These are phyloP conservation scores for Trichacis sp. DNA, from an alignment of 2,888 invertebrate genomes.

Conservation along the genomic window DNA sequence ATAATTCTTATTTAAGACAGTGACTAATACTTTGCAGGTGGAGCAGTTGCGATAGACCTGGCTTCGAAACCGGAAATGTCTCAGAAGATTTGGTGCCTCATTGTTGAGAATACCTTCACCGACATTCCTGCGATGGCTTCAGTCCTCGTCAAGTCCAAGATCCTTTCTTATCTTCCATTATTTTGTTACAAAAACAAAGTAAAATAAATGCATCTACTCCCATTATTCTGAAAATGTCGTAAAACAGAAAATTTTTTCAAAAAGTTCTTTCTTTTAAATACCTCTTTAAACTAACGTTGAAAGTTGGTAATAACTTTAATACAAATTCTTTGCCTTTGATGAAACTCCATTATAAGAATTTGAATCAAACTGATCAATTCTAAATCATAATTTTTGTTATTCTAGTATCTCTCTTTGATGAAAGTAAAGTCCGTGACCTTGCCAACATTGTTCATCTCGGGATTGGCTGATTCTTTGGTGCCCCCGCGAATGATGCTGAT, in stretches of 20 bases:
- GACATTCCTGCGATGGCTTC: conserved; percentile 94
- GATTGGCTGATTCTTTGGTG: conserved; percentile 86
- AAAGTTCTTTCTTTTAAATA: too few species aligned
- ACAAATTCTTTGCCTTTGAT: too few species aligned
- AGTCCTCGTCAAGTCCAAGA: conserved; percentile 81
- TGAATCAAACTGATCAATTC: too few species aligned
- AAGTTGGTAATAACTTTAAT: too few species aligned
- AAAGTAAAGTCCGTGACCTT: conserved; percentile 81
- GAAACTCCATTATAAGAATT: too few species aligned
- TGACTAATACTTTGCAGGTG: too few species aligned
- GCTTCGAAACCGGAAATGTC: conserved; percentile 82
- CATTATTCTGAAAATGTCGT: too few species aligned
- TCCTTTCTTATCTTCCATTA: conserved; percentile 82
- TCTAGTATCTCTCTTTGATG: conserved; percentile 78
- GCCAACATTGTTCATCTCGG: conserved; percentile 90
- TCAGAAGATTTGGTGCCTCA: conserved; percentile 85
- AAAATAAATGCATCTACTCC: too few species aligned
- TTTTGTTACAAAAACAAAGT: conserved; percentile 94
- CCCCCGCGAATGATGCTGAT: conserved; percentile 92
- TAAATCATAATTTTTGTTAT: too few species aligned
- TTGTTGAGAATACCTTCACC: conserved; percentile 96
- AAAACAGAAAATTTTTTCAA: too few species aligned
- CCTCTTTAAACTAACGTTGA: too few species aligned
- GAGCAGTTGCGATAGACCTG: conserved; percentile 91
- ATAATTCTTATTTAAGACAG: too few species aligned